Percentiles rank a stretch among this genome's conserved stretches.
Evolutionary conservation across 2,113 vertebrate species (phyloP).

Genomic region (Limnothrissa miodon): DNA sequence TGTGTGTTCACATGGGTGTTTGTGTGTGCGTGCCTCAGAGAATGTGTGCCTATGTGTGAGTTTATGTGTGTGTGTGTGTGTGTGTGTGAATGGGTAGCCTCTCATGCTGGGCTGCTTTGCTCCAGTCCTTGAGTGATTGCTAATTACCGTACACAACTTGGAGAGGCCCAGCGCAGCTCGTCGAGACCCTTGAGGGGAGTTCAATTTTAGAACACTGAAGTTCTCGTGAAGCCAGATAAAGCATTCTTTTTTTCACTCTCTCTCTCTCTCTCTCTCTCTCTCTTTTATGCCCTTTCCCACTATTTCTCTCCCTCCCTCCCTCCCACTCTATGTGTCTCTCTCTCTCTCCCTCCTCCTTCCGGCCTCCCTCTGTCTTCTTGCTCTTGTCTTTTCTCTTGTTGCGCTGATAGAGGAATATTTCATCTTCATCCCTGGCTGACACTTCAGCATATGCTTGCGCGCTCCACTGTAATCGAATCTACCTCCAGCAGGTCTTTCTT

Average conservation of each 20-base stretch:
- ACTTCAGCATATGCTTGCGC: conserved; percentile 23
- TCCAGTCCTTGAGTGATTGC: conserved; percentile 20
- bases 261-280: not conserved
- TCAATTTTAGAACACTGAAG: not conserved
- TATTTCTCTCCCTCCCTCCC: not conserved
- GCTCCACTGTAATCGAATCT: conserved; percentile 29
- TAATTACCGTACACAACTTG: conserved; percentile 24
- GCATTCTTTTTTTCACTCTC: not conserved
- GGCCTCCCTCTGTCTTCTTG: not conserved
- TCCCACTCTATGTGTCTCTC: not conserved
- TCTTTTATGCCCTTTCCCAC: not conserved
- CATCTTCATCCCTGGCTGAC: conserved; percentile 22
- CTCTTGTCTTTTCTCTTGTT: conserved; percentile 15
- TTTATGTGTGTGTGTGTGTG: not conserved
- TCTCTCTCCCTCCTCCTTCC: not conserved
- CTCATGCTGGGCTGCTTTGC: not conserved
- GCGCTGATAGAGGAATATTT: conserved; percentile 5
- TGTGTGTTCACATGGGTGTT: too few relatives aligned
- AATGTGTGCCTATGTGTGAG: not conserved
- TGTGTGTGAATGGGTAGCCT: conserved; percentile 6
- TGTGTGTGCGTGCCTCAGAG: not conserved
- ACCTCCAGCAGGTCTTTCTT: conserved; percentile 20
- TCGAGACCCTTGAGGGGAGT: not conserved
- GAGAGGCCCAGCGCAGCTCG: not conserved
- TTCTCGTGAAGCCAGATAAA: not conserved